Evolutionary conservation across 92 coral and sea anemone species (phyloP).

Genomic region (Phymanthus crucifer): DNA sequence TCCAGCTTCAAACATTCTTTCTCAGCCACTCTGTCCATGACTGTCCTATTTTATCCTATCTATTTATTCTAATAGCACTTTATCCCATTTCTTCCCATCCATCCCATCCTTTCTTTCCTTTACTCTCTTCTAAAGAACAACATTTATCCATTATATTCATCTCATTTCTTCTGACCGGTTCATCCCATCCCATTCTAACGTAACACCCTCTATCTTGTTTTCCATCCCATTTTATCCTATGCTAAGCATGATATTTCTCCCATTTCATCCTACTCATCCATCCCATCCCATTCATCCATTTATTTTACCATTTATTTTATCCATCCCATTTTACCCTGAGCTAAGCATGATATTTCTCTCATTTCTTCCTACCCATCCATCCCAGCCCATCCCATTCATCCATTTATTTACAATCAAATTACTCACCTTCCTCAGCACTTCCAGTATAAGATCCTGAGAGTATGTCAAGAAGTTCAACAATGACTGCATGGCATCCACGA

Average conservation of each 20-base stretch:
- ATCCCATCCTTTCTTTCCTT: no score
- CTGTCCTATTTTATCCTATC: background rate
- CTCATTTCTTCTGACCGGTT: background rate
- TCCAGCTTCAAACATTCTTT: background rate
- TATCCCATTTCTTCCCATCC: background rate
- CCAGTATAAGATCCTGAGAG: conserved; percentile 63
- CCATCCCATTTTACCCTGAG: no score
- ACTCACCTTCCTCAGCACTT: conserved; percentile 75
- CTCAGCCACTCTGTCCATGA: background rate
- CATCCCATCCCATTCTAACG: background rate
- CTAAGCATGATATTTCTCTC: no score
- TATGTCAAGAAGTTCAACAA: conserved; percentile 67
- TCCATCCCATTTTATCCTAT: background rate
- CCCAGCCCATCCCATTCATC: background rate
- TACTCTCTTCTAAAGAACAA: no score
- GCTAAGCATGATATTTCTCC: background rate
- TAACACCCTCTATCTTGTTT: no score
- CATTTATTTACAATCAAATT: background rate
- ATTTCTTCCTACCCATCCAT: background rate
- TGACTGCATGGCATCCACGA: conserved; percentile 69
- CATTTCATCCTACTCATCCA: no score
- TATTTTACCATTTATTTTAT: no score
- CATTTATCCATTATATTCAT: no score
- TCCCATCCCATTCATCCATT: no score
- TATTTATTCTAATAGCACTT: no score